Evolutionary conservation across 2,113 vertebrate genomes (phyloP).

Genomic region (Climacteris rufus): DNA sequence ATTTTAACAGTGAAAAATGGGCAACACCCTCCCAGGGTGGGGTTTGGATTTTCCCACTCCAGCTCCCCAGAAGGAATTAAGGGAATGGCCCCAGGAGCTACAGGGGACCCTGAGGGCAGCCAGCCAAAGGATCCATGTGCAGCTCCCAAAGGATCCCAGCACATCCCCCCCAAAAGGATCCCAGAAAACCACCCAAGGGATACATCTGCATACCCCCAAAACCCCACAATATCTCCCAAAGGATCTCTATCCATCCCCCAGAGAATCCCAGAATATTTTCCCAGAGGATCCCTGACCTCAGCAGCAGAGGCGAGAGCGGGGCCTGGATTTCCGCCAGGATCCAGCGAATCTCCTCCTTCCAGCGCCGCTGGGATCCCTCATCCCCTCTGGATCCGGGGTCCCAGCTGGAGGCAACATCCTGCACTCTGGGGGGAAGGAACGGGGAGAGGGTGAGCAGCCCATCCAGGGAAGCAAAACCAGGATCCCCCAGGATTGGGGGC

Average conservation of each 20-base stretch:
- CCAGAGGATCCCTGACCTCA: slow-evolving; percentile 51
- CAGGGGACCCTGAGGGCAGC: rapidly evolving
- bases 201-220: too few relatives aligned
- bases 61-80: not conserved
- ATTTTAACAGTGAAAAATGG: too few relatives aligned
- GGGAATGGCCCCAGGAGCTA: not conserved
- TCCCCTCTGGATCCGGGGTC: not conserved
- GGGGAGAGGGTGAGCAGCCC: not conserved
- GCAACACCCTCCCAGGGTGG: too few relatives aligned
- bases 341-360: slow-evolving; percentile 14
- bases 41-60: not conserved
- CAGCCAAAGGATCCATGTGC: not conserved
- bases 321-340: slow-evolving; percentile 66
- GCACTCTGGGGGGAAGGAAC: slow-evolving; percentile 37
- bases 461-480: rapidly evolving
- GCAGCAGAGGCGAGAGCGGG: slow-evolving; percentile 8
- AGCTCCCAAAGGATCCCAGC: not conserved
- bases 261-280: too few relatives aligned
- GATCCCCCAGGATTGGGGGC: rapidly evolving
- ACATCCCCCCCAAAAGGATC: not conserved
- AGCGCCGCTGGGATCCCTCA: rapidly evolving
- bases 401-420: not conserved
- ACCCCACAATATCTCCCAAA: not conserved
- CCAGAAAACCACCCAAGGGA: not conserved
- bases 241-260: not conserved